A percentile compares a stretch with the other conserved stretches of the same genome.
Evolutionary conservation across 1,140 invertebrate genomes (phyloP).

Genomic region (Vanessa atalanta): DNA sequence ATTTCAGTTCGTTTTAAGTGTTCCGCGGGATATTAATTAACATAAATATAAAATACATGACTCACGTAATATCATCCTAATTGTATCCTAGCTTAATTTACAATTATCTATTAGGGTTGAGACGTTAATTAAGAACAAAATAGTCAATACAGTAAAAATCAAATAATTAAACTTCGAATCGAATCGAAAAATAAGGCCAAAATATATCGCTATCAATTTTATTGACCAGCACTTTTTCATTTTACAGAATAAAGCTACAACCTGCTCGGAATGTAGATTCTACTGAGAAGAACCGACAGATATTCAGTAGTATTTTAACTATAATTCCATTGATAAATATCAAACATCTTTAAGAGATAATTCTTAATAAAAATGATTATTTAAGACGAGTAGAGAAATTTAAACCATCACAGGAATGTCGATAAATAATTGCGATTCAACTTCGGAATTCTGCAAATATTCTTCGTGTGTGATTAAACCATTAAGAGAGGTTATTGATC

Average conservation of each 20-base stretch:
- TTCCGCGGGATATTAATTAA: slow-evolving; percentile 22
- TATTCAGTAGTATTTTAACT: neutral
- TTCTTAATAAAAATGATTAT: neutral
- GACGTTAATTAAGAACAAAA: neutral
- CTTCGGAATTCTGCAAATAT: slow-evolving; percentile 21
- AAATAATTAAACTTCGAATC: no score
- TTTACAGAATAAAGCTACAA: no score
- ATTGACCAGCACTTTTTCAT: no score
- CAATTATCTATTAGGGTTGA: slow-evolving; percentile 15
- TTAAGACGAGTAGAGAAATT: neutral
- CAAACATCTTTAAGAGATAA: neutral
- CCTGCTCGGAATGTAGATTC: no score
- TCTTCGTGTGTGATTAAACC: slow-evolving; percentile 21
- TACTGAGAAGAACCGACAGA: no score
- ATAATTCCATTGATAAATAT: neutral
- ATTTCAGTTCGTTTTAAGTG: slow-evolving; percentile 15
- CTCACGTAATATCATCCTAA: slow-evolving; percentile 10
- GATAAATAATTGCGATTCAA: slow-evolving; percentile 11
- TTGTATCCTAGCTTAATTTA: slow-evolving; percentile 14
- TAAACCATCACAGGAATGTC: slow-evolving; percentile 1
- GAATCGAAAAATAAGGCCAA: no score
- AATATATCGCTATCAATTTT: no score
- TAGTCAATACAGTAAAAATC: neutral
- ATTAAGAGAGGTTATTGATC: slow-evolving; percentile 23
- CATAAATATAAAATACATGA: slow-evolving; percentile 7